Evolutionary conservation across 2,797 vertebrate genomes (phyloP).

Genomic region (Alcedo quadribrachys): DNA sequence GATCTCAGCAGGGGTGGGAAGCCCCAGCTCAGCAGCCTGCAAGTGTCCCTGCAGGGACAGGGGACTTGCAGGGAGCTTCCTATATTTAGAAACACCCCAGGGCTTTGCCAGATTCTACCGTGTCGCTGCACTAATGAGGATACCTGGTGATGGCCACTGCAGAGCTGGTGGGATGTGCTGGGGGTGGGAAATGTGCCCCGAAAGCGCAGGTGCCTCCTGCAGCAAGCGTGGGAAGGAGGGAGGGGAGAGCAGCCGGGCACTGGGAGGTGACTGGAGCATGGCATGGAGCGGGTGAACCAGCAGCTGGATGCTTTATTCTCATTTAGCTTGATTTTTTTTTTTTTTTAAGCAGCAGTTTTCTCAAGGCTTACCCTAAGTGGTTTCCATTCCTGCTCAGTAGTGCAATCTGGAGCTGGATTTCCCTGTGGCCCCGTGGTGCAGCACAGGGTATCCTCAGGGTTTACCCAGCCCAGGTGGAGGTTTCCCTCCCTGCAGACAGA

Average conservation of each 20-base stretch:
- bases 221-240: not conserved
- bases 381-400: not conserved
- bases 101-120: not conserved
- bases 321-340: not conserved
- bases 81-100: constrained; percentile 29
- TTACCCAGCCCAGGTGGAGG: not conserved
- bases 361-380: accelerated
- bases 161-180: not conserved
- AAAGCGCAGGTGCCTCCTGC: constrained; percentile 10
- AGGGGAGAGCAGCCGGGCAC: not conserved
- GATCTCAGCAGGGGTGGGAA: not conserved
- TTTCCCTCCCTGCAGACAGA: not conserved
- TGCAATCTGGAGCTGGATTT: not conserved
- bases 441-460: not conserved
- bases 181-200: not conserved
- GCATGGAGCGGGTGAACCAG: not conserved
- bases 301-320: not conserved
- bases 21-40: not conserved
- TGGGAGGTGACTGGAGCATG: not conserved
- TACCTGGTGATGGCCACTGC: constrained; percentile 6
- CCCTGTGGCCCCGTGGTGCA: not conserved
- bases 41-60: not conserved
- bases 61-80: not conserved
- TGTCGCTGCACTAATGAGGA: constrained; percentile 3
- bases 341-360: not conserved